These are phyloP conservation scores for Neopipo cinnamomea DNA, from an alignment of 2,113 vertebrate species.

Conservation along the genomic window DNA sequence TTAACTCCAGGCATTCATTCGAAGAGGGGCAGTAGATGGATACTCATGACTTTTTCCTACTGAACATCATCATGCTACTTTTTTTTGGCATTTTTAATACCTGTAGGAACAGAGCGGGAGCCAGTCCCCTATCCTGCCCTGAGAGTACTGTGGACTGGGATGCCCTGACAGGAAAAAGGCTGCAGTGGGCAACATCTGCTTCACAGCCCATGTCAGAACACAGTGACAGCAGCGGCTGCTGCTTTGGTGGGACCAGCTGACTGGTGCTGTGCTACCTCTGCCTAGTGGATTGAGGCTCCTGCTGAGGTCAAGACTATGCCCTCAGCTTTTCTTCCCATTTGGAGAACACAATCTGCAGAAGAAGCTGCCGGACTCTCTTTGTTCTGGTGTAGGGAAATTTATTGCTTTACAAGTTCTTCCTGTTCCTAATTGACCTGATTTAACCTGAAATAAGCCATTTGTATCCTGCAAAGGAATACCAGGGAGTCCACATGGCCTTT, in stretches of 20 bases:
- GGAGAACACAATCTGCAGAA: background rate
- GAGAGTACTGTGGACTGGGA: background rate
- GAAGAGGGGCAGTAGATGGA: background rate
- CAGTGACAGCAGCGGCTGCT: background rate
- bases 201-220: background rate
- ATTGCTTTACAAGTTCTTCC: constrained; percentile 49
- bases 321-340: background rate
- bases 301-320: background rate
- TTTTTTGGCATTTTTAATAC: background rate
- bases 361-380: background rate
- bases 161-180: background rate
- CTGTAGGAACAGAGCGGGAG: background rate
- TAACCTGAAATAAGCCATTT: constrained; percentile 33
- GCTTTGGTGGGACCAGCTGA: background rate
- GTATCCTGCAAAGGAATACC: constrained; percentile 30
- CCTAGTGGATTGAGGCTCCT: background rate
- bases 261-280: background rate
- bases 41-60: accelerated
- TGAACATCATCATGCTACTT: background rate
- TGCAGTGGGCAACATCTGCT: background rate
- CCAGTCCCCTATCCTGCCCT: background rate
- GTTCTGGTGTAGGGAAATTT: background rate
- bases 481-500: constrained; percentile 34
- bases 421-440: constrained; percentile 26
- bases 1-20: background rate